Conservation (phyloP, 2,113 vertebrate genomes). For the Nycticorax nycticorax region DNA sequence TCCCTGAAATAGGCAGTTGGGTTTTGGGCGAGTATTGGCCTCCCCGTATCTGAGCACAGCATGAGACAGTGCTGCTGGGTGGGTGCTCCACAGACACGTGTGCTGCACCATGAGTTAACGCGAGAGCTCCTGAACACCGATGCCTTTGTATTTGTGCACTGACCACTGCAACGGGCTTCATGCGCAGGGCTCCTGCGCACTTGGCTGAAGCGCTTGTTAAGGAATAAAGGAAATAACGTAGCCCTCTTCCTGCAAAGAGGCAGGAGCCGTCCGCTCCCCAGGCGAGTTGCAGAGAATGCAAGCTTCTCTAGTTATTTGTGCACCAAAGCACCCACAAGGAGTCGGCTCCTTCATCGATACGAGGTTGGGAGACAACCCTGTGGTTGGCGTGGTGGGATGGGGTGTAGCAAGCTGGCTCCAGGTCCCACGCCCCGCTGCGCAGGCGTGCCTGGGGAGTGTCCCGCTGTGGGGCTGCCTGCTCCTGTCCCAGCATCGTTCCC, state of each 20-base stretch:
- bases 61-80: fast-evolving
- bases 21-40: fast-evolving
- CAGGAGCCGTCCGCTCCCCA: fast-evolving
- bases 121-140: fast-evolving
- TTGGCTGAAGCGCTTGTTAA: background rate
- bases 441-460: background rate
- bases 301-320: too few relatives aligned
- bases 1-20: fast-evolving
- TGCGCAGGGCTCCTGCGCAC: fast-evolving
- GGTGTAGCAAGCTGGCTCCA: background rate
- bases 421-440: fast-evolving
- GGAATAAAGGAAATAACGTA: background rate
- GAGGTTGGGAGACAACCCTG: background rate
- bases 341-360: background rate
- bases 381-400: fast-evolving
- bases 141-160: background rate
- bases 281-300: too few relatives aligned
- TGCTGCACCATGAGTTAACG: fast-evolving
- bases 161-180: background rate
- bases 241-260: background rate
- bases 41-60: fast-evolving
- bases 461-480: background rate
- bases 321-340: background rate
- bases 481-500: fast-evolving
- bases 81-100: fast-evolving